These are phyloP conservation scores for Enteromius viviparus DNA, from an alignment of 2,797 vertebrate genomes.

Conservation along the genomic window DNA sequence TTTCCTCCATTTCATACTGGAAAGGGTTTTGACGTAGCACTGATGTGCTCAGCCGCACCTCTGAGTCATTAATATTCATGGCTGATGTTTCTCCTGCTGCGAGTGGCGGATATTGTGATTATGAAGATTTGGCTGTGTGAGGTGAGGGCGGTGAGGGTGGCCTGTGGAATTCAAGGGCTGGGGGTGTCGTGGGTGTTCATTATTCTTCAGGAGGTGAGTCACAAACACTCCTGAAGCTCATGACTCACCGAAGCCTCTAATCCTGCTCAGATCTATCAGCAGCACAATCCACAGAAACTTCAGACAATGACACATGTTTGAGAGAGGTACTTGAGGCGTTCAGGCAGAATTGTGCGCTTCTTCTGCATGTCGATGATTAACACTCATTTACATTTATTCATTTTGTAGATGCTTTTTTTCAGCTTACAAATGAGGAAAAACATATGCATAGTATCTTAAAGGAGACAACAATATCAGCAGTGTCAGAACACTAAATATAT, in stretches of 20 bases:
- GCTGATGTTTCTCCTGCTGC: constrained; percentile 47
- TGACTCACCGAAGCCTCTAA: constrained; percentile 58
- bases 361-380: not conserved
- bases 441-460: not conserved
- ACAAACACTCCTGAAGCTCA: constrained; percentile 5
- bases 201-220: constrained; percentile 22
- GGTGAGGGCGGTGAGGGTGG: constrained; percentile 12
- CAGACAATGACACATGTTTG: not conserved
- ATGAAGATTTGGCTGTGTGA: constrained; percentile 41
- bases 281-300: constrained; percentile 37
- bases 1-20: constrained; percentile 53
- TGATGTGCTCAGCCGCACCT: constrained; percentile 63
- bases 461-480: not conserved
- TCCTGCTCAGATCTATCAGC: constrained; percentile 52
- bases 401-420: constrained; percentile 6
- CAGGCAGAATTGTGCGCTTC: not conserved
- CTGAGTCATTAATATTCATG: constrained; percentile 65
- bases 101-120: constrained; percentile 51
- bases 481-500: not conserved
- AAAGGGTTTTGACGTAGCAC: constrained; percentile 60
- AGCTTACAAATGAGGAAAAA: not conserved
- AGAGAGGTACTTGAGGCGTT: not conserved
- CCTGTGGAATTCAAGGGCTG: not conserved
- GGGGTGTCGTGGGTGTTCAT: constrained; percentile 11
- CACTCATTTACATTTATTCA: constrained; percentile 23